phyloP scores from a whole-genome alignment of 2,888 invertebrate species.

The Noctua pronuba region DNA sequence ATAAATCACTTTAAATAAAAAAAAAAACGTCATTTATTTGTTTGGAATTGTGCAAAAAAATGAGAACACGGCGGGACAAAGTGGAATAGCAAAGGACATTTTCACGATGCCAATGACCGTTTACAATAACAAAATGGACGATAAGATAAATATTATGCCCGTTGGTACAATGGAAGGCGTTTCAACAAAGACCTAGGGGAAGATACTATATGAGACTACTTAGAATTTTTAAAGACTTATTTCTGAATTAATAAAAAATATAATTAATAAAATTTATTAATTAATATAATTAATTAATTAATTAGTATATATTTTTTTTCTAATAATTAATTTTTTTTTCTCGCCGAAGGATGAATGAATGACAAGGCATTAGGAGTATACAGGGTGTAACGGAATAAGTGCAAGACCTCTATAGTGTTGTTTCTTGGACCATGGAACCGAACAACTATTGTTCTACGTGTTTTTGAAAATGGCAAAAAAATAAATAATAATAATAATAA shows the following conservation, averaged over 20 bases:
- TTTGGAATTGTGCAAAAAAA: not conserved
- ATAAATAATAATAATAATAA: no score
- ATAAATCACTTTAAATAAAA: not conserved
- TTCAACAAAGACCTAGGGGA: not conserved
- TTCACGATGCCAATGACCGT: slow-evolving; percentile 28
- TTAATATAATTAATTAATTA: no score
- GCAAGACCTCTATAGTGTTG: no score
- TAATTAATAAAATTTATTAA: no score
- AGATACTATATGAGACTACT: not conserved
- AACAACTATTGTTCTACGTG: not conserved
- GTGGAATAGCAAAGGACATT: not conserved
- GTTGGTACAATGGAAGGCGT: slow-evolving; percentile 3
- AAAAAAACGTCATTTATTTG: not conserved
- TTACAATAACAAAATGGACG: slow-evolving; percentile 18
- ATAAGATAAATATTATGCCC: slow-evolving; percentile 31
- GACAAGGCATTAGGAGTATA: not conserved
- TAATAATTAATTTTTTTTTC: no score
- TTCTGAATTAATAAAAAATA: no score
- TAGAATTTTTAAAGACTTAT: not conserved
- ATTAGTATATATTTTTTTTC: no score
- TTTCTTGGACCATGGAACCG: no score
- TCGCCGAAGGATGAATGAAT: not conserved
- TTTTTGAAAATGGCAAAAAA: no score
- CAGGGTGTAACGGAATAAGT: not conserved
- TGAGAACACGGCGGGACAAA: no score